These are phyloP conservation scores for Chaitophorus viminalis DNA, from an alignment of 2,888 invertebrate genomes.

Conservation along the genomic window DNA sequence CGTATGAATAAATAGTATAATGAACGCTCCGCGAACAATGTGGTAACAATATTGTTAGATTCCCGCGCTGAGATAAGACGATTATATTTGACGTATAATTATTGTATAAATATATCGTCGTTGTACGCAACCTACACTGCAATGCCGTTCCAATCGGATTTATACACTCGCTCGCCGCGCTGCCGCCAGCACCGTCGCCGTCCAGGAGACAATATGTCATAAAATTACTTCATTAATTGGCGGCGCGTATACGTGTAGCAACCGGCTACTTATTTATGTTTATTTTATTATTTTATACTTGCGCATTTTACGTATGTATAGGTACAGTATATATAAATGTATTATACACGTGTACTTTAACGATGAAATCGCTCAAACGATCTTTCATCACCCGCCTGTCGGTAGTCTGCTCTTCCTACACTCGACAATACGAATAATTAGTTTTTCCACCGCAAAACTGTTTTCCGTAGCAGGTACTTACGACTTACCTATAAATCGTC, in stretches of 20 bases:
- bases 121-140: neutral
- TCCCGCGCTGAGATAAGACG: constrained; percentile 39
- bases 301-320: neutral
- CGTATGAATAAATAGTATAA: constrained; percentile 7
- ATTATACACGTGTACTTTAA: neutral
- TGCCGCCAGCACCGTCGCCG: neutral
- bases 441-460: neutral
- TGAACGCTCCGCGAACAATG: constrained; percentile 48
- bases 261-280: constrained; percentile 7
- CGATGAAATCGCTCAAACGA: constrained; percentile 12
- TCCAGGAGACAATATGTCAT: constrained; percentile 49
- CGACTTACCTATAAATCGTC: neutral
- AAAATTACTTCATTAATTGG: constrained; percentile 56
- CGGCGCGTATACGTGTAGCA: neutral
- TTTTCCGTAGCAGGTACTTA: neutral
- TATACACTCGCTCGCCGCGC: neutral
- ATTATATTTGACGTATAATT: constrained; percentile 56
- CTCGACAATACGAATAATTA: neutral
- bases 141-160: constrained; percentile 13
- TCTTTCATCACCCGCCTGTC: constrained; percentile 17
- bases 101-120: constrained; percentile 26
- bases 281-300: constrained; percentile 15
- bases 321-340: neutral
- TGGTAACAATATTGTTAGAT: constrained; percentile 45
- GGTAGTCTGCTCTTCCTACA: neutral